These are phyloP conservation scores for Lordiphosa clarofinis DNA, from an alignment of 1,140 invertebrate genomes.

Conservation along the genomic window DNA sequence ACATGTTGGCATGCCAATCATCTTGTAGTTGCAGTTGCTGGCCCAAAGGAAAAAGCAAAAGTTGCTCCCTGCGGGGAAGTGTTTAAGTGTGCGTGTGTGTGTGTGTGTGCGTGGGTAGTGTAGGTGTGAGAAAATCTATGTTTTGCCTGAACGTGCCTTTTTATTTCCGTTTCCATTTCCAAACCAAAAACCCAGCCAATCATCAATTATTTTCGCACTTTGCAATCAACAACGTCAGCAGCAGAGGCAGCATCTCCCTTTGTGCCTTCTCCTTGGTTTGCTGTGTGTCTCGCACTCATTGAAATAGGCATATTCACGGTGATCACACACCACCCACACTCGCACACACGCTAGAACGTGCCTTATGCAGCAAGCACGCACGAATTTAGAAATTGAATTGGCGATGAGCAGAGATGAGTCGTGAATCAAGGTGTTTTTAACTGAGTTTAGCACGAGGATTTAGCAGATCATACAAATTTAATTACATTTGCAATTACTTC, in stretches of 20 bases:
- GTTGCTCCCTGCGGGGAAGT: conserved; percentile 6
- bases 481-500: too few species aligned
- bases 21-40: conserved; percentile 41
- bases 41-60: conserved; percentile 19
- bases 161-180: conserved; percentile 52
- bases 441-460: too few species aligned
- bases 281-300: conserved; percentile 40
- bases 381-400: conserved; percentile 6
- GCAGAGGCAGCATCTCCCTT: neutral
- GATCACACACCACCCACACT: conserved; percentile 21
- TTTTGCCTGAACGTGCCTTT: conserved; percentile 50
- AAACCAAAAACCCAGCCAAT: conserved; percentile 26
- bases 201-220: conserved; percentile 65
- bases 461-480: too few species aligned
- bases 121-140: conserved; percentile 20
- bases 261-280: conserved; percentile 17
- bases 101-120: neutral
- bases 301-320: conserved; percentile 15
- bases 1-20: conserved; percentile 76
- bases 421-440: too few species aligned
- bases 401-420: conserved; percentile 8
- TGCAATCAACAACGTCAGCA: conserved; percentile 16
- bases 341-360: conserved; percentile 22
- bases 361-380: conserved; percentile 30
- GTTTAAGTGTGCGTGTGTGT: neutral